phyloP scores from a whole-genome alignment of 1,140 invertebrate species.

The Nasonia vitripennis region DNA sequence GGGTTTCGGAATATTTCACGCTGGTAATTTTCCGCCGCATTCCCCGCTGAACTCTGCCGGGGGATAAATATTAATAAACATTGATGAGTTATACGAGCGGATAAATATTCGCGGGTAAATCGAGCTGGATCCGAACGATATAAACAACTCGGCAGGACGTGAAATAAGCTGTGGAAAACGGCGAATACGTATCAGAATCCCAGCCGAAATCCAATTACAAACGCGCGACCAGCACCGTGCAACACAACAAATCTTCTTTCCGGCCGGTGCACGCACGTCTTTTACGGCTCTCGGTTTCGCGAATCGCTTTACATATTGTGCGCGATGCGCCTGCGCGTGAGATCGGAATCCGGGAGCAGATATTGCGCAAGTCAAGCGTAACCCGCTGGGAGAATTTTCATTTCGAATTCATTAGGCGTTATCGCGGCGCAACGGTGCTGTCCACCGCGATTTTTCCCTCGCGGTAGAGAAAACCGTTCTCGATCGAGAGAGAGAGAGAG shows the following conservation, averaged over 20 bases:
- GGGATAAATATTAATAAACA: neutral
- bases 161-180: neutral
- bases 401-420: slow-evolving; percentile 49
- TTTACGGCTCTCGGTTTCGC: neutral
- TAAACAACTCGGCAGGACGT: too few relatives aligned
- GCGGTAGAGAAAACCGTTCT: neutral
- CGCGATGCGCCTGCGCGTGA: slow-evolving; percentile 9
- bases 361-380: slow-evolving; percentile 40
- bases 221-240: neutral
- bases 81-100: neutral
- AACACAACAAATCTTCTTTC: slow-evolving; percentile 3
- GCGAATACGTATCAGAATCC: neutral
- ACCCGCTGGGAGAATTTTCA: slow-evolving; percentile 44
- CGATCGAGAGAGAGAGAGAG: too few relatives aligned
- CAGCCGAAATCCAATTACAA: neutral
- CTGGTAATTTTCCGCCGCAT: neutral
- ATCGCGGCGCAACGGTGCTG: slow-evolving; percentile 37
- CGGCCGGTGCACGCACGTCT: slow-evolving; percentile 1
- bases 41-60: neutral
- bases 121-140: too few relatives aligned
- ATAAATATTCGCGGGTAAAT: neutral
- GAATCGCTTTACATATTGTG: slow-evolving; percentile 47
- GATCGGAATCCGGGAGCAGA: slow-evolving; percentile 39
- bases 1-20: too few relatives aligned
- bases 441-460: slow-evolving; percentile 13